Evolutionary conservation across 2,888 invertebrate species (phyloP).

Genomic region (Xanthorhoe designata): DNA sequence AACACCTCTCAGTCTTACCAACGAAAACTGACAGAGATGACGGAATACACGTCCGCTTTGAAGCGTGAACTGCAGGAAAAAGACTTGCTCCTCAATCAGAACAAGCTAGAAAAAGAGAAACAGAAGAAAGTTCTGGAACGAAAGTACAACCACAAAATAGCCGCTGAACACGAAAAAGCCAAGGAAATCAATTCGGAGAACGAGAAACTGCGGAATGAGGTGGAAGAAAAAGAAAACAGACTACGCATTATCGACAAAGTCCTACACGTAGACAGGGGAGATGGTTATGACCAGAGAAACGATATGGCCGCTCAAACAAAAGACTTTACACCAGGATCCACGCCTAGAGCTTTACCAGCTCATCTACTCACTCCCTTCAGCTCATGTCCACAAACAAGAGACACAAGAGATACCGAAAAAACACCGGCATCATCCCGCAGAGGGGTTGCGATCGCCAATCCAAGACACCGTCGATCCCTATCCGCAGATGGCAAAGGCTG

Average conservation of each 20-base stretch:
- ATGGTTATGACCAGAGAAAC: constrained; percentile 52
- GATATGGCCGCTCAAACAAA: constrained; percentile 74
- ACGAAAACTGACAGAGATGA: constrained; percentile 87
- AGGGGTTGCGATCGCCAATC: constrained; percentile 89
- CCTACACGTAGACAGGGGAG: constrained; percentile 62
- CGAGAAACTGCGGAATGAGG: constrained; percentile 66
- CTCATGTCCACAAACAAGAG: constrained; percentile 59
- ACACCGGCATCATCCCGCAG: constrained; percentile 76
- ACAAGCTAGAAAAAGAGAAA: constrained; percentile 88
- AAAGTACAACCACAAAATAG: constrained; percentile 87
- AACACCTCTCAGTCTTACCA: constrained; percentile 86
- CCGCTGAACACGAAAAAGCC: constrained; percentile 90
- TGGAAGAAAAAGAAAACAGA: constrained; percentile 78
- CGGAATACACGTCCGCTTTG: constrained; percentile 86
- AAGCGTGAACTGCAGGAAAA: constrained; percentile 88
- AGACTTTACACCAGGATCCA: constrained; percentile 77
- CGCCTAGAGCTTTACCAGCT: constrained; percentile 76
- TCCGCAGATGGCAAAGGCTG: constrained; percentile 92
- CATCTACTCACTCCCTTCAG: constrained; percentile 78
- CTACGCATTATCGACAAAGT: constrained; percentile 76
- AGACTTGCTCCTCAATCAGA: constrained; percentile 86
- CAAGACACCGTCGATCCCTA: constrained; percentile 91
- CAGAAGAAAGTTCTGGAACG: constrained; percentile 85
- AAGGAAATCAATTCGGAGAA: constrained; percentile 86
- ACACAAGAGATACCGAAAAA: constrained; percentile 53